Conservation (phyloP, 2,113 vertebrate genomes). For the Chrysochloris asiatica region DNA sequence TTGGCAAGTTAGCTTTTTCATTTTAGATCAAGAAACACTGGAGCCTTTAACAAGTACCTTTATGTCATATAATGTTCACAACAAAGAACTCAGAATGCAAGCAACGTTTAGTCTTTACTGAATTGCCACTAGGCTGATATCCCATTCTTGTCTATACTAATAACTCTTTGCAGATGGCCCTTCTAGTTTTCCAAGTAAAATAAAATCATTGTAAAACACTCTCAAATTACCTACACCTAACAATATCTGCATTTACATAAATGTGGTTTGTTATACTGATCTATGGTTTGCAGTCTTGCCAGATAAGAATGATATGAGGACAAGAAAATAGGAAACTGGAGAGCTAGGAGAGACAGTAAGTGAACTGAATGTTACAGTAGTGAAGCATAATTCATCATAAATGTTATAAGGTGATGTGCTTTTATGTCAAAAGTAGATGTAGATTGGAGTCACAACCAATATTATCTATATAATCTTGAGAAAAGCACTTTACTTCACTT, state of each 20-base stretch:
- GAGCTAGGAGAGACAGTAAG: neutral
- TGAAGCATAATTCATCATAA: neutral
- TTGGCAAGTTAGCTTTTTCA: conserved; percentile 27
- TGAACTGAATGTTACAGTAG: neutral
- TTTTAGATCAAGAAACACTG: conserved; percentile 47
- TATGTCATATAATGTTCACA: conserved; percentile 2
- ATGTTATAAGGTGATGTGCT: neutral
- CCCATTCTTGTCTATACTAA: neutral
- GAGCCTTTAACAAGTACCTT: neutral
- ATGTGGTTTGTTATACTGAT: neutral
- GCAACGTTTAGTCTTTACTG: conserved; percentile 31
- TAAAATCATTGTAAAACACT: neutral
- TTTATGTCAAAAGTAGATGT: neutral
- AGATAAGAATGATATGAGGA: neutral
- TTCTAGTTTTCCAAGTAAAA: conserved; percentile 28
- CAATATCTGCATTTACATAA: neutral
- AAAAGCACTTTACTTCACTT: neutral
- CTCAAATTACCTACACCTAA: neutral
- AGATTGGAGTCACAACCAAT: neutral
- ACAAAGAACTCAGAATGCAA: conserved; percentile 62
- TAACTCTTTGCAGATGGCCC: neutral
- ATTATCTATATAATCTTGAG: neutral
- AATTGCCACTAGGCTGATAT: neutral
- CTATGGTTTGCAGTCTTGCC: neutral
- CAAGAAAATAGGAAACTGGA: neutral